Evolutionary conservation across 2,113 vertebrate species (phyloP).

Genomic region (Artemisiospiza belli): DNA sequence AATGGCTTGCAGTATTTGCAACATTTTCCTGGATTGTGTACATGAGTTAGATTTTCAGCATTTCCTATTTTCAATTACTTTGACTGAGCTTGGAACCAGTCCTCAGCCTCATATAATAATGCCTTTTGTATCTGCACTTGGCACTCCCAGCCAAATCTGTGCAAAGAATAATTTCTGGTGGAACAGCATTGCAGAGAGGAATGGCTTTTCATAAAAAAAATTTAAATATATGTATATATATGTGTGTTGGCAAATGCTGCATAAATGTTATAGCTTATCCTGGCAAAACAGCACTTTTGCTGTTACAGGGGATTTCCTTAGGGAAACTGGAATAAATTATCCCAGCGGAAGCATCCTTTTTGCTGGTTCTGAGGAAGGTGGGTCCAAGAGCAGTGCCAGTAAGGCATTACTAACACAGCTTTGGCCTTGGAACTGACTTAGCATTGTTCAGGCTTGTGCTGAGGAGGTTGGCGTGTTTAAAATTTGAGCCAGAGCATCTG

Average conservation of each 20-base stretch:
- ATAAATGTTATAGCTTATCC: slow-evolving; percentile 60
- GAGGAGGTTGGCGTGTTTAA: neutral
- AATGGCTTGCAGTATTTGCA: neutral
- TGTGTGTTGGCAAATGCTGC: slow-evolving; percentile 35
- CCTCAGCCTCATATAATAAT: neutral
- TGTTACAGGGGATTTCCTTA: slow-evolving; percentile 47
- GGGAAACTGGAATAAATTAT: slow-evolving; percentile 51
- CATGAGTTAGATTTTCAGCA: slow-evolving; percentile 6
- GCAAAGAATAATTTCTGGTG: slow-evolving; percentile 15
- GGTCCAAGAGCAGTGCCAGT: neutral
- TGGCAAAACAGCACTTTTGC: slow-evolving; percentile 42
- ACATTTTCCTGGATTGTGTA: slow-evolving; percentile 9
- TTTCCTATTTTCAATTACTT: slow-evolving; percentile 33
- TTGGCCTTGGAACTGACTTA: neutral
- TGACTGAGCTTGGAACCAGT: neutral
- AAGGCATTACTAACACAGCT: slow-evolving; percentile 13
- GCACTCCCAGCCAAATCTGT: neutral
- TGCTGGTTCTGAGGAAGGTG: slow-evolving; percentile 40
- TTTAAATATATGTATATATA: neutral
- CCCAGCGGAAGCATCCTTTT: slow-evolving; percentile 33
- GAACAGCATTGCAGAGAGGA: neutral
- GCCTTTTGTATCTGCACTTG: slow-evolving; percentile 28
- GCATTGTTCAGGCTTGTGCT: neutral
- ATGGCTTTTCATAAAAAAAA: neutral
- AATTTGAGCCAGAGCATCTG: neutral